Evolutionary conservation across 1,140 invertebrate species (phyloP).

Genomic region (Zaprionus kolodkinae): DNA sequence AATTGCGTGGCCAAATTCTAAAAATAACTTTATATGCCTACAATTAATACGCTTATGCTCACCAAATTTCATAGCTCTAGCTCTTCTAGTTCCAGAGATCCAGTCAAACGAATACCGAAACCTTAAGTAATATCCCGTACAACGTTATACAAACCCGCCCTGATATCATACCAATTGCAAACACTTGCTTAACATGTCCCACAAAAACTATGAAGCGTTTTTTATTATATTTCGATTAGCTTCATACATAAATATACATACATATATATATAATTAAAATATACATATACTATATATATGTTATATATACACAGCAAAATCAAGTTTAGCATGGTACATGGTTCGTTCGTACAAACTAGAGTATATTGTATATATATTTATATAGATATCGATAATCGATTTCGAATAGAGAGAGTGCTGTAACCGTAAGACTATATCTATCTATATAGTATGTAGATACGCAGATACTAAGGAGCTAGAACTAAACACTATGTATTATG

Average conservation of each 20-base stretch:
- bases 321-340: constrained; percentile 23
- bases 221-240: constrained; percentile 62
- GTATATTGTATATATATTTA: constrained; percentile 13
- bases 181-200: constrained; percentile 45
- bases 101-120: no score
- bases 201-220: constrained; percentile 70
- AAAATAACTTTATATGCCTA: no score
- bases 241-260: constrained; percentile 57
- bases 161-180: neutral
- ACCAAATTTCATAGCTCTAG: no score
- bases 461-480: constrained; percentile 44
- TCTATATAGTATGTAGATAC: constrained; percentile 29
- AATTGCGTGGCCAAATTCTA: no score
- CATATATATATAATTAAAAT: neutral
- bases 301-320: constrained; percentile 34
- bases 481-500: constrained; percentile 1
- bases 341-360: constrained; percentile 30
- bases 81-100: no score
- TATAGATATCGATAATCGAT: constrained; percentile 28
- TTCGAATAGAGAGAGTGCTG: constrained; percentile 47
- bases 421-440: constrained; percentile 48
- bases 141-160: neutral
- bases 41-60: no score
- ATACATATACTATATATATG: constrained; percentile 18
- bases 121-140: no score